These are phyloP conservation scores for Lordiphosa andalusiaca DNA, from an alignment of 2,888 invertebrate genomes.

Conservation along the genomic window DNA sequence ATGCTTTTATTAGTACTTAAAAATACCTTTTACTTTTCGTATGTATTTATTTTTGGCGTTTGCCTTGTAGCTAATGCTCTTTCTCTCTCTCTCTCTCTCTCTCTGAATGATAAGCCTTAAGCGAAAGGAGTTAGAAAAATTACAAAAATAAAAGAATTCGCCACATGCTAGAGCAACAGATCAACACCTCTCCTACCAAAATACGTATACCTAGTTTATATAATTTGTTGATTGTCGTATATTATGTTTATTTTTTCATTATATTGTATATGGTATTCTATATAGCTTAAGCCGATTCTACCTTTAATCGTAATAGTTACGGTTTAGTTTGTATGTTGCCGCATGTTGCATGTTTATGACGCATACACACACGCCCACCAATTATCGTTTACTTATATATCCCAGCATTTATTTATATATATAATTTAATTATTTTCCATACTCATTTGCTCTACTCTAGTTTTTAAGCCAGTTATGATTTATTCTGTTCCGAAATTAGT, in stretches of 20 bases:
- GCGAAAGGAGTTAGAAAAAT: constrained; percentile 35
- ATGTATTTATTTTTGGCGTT: constrained; percentile 46
- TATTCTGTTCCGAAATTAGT: constrained; percentile 22
- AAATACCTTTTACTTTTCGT: constrained; percentile 37
- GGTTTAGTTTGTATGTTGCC: constrained; percentile 62
- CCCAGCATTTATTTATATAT: constrained; percentile 12
- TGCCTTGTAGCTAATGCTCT: background rate
- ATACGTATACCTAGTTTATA: constrained; percentile 35
- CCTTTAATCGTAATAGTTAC: constrained; percentile 43
- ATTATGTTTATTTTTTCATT: constrained; percentile 22
- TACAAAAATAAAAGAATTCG: constrained; percentile 26
- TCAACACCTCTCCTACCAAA: constrained; percentile 81
- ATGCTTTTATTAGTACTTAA: constrained; percentile 71
- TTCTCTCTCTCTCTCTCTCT: constrained; percentile 1
- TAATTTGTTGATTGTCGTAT: constrained; percentile 29
- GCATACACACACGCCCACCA: constrained; percentile 40
- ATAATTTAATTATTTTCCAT: constrained; percentile 33
- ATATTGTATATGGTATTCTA: constrained; percentile 42
- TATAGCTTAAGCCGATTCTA: constrained; percentile 52
- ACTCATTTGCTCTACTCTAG: constrained; percentile 24
- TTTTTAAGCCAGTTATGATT: constrained; percentile 29
- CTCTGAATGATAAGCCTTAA: constrained; percentile 55
- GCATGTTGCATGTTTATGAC: constrained; percentile 76
- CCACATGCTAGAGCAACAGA: constrained; percentile 76
- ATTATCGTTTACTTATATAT: constrained; percentile 25